A percentile compares a stretch with the other conserved stretches of the same genome.
phyloP scores from a whole-genome alignment of 2,888 invertebrate species.

The Tetanocera ferruginea region DNA sequence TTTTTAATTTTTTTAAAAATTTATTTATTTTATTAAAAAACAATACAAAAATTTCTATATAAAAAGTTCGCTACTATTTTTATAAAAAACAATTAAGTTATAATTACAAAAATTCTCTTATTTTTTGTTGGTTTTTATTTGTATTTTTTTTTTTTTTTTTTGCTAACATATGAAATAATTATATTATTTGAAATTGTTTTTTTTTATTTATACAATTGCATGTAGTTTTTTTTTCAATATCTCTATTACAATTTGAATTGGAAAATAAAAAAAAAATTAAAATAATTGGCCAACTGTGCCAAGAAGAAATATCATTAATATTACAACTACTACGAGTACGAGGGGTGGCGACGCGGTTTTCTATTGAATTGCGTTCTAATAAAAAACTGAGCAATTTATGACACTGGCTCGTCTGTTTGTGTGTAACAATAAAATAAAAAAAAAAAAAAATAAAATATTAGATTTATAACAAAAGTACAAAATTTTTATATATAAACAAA shows the following conservation, averaged over 20 bases:
- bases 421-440: background rate
- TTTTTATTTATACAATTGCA: background rate
- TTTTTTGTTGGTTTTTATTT: background rate
- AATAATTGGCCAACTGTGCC: no score
- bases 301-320: no score
- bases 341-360: no score
- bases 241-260: background rate
- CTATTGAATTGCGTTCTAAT: no score
- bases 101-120: constrained; percentile 34
- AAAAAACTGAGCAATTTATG: no score
- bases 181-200: constrained; percentile 7
- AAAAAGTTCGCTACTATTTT: constrained; percentile 57
- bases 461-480: background rate
- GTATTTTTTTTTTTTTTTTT: constrained; percentile 14
- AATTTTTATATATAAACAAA: background rate
- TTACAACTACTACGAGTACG: no score
- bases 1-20: constrained; percentile 35
- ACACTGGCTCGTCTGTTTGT: no score
- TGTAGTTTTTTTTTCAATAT: background rate
- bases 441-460: background rate
- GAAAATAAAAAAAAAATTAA: background rate
- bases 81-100: constrained; percentile 42
- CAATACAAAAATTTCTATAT: constrained; percentile 63
- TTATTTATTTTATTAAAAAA: constrained; percentile 47
- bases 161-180: constrained; percentile 7